Percentiles rank a stretch among this genome's conserved stretches.
Evolutionary conservation across 2,888 invertebrate species (phyloP).

Genomic region (Troilus luridus): DNA sequence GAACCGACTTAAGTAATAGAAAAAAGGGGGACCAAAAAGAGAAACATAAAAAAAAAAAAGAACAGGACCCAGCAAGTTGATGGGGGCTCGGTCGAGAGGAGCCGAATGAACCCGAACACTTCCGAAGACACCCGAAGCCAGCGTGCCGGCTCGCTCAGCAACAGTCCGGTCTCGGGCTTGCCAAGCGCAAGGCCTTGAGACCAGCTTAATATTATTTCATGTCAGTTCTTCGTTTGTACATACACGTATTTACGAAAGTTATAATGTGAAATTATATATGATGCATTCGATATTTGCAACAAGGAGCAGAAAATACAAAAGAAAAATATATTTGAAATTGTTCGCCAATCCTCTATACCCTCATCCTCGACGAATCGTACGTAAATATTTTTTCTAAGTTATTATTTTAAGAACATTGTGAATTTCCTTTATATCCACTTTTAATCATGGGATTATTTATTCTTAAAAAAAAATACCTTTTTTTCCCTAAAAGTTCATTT

Average conservation of each 20-base stretch:
- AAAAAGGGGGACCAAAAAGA: constrained; percentile 9
- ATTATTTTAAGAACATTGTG: neutral
- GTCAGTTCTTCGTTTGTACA: neutral
- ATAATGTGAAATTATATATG: constrained; percentile 40
- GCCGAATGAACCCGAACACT: neutral
- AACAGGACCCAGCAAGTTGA: constrained; percentile 33
- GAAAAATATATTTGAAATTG: constrained; percentile 40
- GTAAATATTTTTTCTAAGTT: constrained; percentile 24
- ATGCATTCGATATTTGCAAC: constrained; percentile 1
- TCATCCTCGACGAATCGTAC: constrained; percentile 49
- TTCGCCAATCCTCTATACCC: constrained; percentile 42
- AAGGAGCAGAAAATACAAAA: constrained; percentile 48
- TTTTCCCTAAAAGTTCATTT: neutral
- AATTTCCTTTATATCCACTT: too few species aligned
- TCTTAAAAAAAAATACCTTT: too few species aligned
- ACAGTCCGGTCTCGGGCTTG: constrained; percentile 48
- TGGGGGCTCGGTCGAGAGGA: neutral
- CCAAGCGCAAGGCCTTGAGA: constrained; percentile 6
- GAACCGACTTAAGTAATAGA: constrained; percentile 40
- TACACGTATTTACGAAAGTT: neutral
- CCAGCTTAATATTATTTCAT: neutral
- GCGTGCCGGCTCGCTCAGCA: constrained; percentile 10
- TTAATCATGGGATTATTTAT: too few species aligned
- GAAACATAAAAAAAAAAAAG: constrained; percentile 19
- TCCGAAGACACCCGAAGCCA: neutral